Evolutionary conservation across 2,113 vertebrate species (phyloP).

Genomic region (Orthonyx spaldingii): DNA sequence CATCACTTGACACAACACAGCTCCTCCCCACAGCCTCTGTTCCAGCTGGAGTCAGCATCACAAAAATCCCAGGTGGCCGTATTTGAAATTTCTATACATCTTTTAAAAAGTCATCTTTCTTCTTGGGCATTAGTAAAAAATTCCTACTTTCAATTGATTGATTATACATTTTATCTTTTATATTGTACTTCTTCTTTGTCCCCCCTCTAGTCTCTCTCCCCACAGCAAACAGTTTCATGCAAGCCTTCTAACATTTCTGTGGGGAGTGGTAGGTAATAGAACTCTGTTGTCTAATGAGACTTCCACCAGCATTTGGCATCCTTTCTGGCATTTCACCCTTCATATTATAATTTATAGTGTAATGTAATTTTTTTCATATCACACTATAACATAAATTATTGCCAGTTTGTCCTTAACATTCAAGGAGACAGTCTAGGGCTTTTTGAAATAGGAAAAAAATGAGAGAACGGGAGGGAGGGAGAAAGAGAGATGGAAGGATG

Average conservation of each 20-base stretch:
- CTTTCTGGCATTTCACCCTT: conserved; percentile 66
- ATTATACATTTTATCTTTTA: conserved; percentile 54
- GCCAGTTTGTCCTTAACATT: conserved; percentile 73
- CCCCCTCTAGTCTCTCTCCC: neutral
- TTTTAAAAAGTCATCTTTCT: conserved; percentile 61
- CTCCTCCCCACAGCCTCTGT: neutral
- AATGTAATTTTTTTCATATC: conserved; percentile 73
- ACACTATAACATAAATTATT: conserved; percentile 74
- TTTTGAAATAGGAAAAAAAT: neutral
- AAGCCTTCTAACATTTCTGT: conserved; percentile 57
- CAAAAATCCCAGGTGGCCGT: neutral
- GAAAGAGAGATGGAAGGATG: neutral
- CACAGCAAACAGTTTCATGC: neutral
- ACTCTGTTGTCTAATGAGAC: conserved; percentile 71
- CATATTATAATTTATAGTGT: conserved; percentile 75
- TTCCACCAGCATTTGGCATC: conserved; percentile 67
- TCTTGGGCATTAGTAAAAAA: conserved; percentile 38
- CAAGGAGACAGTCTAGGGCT: conserved; percentile 73
- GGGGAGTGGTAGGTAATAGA: conserved; percentile 59
- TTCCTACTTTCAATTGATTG: conserved; percentile 56
- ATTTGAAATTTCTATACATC: neutral
- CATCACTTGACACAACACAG: neutral
- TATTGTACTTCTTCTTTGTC: neutral
- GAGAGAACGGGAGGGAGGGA: neutral
- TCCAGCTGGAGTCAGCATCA: neutral